Evolutionary conservation across 2,113 vertebrate genomes (phyloP).

Genomic region (Engystomops pustulosus): DNA sequence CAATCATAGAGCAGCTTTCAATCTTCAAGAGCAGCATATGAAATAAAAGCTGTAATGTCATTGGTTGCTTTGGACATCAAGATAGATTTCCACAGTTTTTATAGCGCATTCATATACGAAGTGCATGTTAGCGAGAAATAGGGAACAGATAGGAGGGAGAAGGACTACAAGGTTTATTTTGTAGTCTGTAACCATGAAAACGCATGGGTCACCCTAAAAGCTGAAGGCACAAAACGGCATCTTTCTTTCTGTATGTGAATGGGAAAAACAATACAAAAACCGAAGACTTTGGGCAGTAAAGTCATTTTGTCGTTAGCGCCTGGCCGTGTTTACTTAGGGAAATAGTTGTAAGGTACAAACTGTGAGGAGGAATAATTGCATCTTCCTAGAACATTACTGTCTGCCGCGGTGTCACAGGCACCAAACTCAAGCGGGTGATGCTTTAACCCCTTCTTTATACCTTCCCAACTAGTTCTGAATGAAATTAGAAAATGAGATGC

Average conservation of each 20-base stretch:
- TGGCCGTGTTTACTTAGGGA: conserved; percentile 18
- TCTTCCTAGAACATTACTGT: background rate
- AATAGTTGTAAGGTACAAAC: conserved; percentile 3
- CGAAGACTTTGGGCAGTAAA: background rate
- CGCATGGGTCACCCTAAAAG: background rate
- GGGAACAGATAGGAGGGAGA: too few relatives aligned
- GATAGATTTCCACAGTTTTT: too few relatives aligned
- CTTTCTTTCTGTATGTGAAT: background rate
- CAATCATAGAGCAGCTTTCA: too few relatives aligned
- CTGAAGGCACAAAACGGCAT: background rate
- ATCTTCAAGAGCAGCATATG: too few relatives aligned
- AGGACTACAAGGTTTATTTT: too few relatives aligned
- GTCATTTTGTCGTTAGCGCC: background rate
- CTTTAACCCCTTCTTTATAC: background rate
- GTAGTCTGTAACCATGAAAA: background rate
- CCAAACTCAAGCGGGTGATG: background rate
- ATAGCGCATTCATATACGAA: too few relatives aligned
- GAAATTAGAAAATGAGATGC: background rate
- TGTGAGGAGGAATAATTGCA: conserved; percentile 21
- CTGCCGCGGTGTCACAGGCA: background rate
- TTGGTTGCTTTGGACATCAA: too few relatives aligned
- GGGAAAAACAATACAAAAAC: background rate
- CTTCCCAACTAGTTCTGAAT: background rate
- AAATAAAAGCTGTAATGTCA: too few relatives aligned
- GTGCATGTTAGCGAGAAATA: too few relatives aligned